Percentiles rank a stretch among this genome's conserved stretches.
Conservation (phyloP, 2,113 vertebrate species). For the Sapayoa aenigma region DNA sequence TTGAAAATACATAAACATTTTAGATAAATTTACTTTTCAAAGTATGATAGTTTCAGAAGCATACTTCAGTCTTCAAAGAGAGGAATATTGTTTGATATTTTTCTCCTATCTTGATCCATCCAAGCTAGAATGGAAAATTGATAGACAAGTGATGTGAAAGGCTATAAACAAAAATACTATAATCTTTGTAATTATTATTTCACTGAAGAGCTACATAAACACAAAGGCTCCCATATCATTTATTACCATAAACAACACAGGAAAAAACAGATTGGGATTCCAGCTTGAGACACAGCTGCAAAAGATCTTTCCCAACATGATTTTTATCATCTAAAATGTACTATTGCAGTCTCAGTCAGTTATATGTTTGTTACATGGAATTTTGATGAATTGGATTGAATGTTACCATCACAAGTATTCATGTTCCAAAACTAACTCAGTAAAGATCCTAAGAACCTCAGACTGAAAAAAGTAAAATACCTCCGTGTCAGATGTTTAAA, state of each 20-base stretch:
- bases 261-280: constrained; percentile 30
- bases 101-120: neutral
- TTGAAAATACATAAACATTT: neutral
- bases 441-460: constrained; percentile 36
- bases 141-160: neutral
- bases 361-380: constrained; percentile 40
- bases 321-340: neutral
- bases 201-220: neutral
- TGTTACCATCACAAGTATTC: constrained; percentile 15
- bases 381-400: constrained; percentile 22
- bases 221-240: neutral
- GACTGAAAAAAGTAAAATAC: constrained; percentile 36
- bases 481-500: constrained; percentile 25
- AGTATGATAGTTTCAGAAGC: neutral
- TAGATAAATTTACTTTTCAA: neutral
- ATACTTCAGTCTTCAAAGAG: neutral
- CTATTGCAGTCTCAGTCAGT: constrained; percentile 4
- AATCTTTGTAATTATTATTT: neutral
- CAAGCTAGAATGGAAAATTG: neutral
- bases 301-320: constrained; percentile 33
- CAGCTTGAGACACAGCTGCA: constrained; percentile 39
- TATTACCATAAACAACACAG: neutral
- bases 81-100: neutral
- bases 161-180: neutral
- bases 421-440: constrained; percentile 9